Evolutionary conservation across 2,113 vertebrate species (phyloP).

Genomic region (Sterna hirundo): DNA sequence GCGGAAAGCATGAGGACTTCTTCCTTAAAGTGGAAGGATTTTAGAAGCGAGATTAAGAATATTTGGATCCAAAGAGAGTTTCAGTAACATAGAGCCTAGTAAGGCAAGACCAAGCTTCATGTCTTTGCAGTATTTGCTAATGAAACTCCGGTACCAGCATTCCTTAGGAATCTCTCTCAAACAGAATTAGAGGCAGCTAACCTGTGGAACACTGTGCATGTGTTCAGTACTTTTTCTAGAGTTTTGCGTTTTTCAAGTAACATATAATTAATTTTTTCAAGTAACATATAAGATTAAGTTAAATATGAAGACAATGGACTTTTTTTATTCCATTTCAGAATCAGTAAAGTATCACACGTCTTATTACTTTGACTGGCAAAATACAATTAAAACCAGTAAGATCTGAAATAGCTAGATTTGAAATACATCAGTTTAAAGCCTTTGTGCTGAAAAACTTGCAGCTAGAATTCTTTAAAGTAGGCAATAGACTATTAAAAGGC

Average conservation of each 20-base stretch:
- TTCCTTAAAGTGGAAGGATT: not conserved
- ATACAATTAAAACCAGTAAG: constrained; percentile 13
- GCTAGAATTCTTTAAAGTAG: constrained; percentile 10
- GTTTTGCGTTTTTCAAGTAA: not conserved
- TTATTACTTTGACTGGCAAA: not conserved
- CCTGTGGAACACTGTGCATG: not conserved
- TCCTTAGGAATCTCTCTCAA: not conserved
- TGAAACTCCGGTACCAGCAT: not conserved
- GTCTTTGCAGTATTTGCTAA: not conserved
- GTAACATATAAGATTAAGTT: not conserved
- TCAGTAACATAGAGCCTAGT: not conserved
- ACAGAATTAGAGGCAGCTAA: not conserved
- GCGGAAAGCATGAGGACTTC: not conserved
- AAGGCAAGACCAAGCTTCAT: not conserved
- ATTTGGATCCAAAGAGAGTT: not conserved
- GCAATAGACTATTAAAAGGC: constrained; percentile 18
- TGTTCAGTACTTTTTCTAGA: not conserved
- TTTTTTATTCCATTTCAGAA: not conserved
- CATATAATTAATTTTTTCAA: too few species aligned
- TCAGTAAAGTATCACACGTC: not conserved
- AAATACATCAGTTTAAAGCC: constrained; percentile 15
- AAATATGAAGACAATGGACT: not conserved
- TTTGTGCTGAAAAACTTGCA: constrained; percentile 1
- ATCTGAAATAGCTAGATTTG: not conserved
- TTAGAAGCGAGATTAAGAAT: not conserved